Conservation (phyloP, 2,888 invertebrate species). For the Sphaeridia pumilis region DNA sequence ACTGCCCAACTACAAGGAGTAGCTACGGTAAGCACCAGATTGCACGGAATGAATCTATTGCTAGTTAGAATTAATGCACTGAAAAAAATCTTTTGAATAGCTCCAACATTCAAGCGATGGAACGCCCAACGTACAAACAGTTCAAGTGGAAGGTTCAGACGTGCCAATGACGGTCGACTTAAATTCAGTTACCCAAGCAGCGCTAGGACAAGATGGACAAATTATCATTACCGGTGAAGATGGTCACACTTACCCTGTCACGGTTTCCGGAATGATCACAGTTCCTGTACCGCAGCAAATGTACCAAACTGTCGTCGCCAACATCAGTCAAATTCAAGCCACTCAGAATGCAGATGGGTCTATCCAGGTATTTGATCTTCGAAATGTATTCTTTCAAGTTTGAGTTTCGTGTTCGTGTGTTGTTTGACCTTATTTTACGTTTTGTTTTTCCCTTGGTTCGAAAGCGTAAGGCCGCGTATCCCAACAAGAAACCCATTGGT, state of each 20-base stretch:
- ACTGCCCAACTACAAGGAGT: slow-evolving; percentile 84
- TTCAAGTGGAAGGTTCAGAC: slow-evolving; percentile 55
- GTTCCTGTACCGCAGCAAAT: slow-evolving; percentile 88
- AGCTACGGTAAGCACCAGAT: slow-evolving; percentile 47
- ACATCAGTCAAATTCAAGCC: slow-evolving; percentile 64
- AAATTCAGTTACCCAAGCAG: slow-evolving; percentile 77
- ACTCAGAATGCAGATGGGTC: slow-evolving; percentile 29
- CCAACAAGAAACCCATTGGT: too few species aligned
- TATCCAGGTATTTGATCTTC: slow-evolving; percentile 28
- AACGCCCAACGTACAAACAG: slow-evolving; percentile 40
- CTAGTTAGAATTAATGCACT: neutral
- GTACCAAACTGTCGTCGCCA: slow-evolving; percentile 92
- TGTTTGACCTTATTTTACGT: too few species aligned
- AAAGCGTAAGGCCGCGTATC: too few species aligned
- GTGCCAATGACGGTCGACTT: slow-evolving; percentile 65
- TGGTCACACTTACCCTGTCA: slow-evolving; percentile 73
- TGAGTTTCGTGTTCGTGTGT: too few species aligned
- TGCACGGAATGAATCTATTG: neutral
- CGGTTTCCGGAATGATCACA: slow-evolving; percentile 86
- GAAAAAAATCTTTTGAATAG: slow-evolving; percentile 9
- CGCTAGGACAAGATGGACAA: slow-evolving; percentile 83
- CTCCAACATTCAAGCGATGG: slow-evolving; percentile 39
- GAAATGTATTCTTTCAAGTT: too few species aligned
- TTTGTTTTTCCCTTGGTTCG: too few species aligned
- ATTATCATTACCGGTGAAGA: slow-evolving; percentile 90